Percentiles rank a stretch among this genome's conserved stretches.
Evolutionary conservation across 2,113 vertebrate species (phyloP).

Genomic region (Clarias gariepinus): DNA sequence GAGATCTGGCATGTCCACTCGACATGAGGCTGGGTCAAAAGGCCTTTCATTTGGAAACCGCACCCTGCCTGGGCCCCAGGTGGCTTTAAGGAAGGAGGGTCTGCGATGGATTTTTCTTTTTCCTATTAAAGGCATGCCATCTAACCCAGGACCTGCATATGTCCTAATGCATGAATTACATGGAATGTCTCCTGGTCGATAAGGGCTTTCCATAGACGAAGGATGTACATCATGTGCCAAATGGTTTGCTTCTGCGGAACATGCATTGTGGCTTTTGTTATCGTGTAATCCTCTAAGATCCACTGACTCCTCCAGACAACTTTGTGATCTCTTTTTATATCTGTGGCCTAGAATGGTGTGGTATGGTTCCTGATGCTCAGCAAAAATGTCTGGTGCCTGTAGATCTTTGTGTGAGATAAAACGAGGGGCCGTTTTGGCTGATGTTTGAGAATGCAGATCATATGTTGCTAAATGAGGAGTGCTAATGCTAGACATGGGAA

Average conservation of each 20-base stretch:
- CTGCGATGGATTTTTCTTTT: slow-evolving; percentile 73
- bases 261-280: slow-evolving; percentile 50
- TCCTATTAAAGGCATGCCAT: slow-evolving; percentile 72
- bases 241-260: slow-evolving; percentile 66
- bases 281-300: slow-evolving; percentile 60
- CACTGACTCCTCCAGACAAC: slow-evolving; percentile 65
- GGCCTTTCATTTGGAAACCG: slow-evolving; percentile 66
- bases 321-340: slow-evolving; percentile 66
- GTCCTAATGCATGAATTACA: slow-evolving; percentile 66
- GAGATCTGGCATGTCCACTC: slow-evolving; percentile 72
- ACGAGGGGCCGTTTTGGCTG: slow-evolving; percentile 58
- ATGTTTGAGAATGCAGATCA: slow-evolving; percentile 64
- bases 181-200: slow-evolving; percentile 68
- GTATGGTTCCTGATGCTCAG: slow-evolving; percentile 67
- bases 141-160: slow-evolving; percentile 62
- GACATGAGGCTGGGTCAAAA: slow-evolving; percentile 55
- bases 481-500: slow-evolving; percentile 71
- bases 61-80: slow-evolving; percentile 75
- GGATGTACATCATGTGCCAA: slow-evolving; percentile 68
- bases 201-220: slow-evolving; percentile 69
- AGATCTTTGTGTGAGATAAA: slow-evolving; percentile 69
- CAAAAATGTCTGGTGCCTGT: slow-evolving; percentile 76
- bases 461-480: slow-evolving; percentile 73
- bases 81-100: slow-evolving; percentile 75
- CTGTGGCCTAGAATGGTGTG: slow-evolving; percentile 56